Base-by-base conservation (phyloP, 1,140 invertebrate species). In the Drosophila santomea region DNA sequence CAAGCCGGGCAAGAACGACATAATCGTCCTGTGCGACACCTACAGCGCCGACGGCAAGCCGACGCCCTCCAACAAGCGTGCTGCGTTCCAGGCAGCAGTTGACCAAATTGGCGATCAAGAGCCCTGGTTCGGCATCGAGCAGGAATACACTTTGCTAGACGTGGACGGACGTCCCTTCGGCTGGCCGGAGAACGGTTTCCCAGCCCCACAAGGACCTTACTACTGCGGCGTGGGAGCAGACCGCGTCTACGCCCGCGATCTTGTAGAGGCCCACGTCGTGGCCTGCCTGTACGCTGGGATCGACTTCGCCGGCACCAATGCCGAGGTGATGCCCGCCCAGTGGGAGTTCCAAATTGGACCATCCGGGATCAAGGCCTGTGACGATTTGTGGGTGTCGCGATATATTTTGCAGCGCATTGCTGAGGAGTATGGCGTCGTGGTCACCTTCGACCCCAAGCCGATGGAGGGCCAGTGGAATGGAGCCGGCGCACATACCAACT, bases 211-310 rank as follows among this genome's bases (percentile, higher is more conserved):
- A 93, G 97, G 98, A 14, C 98, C 98, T 0, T 98, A 98, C 92
- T 99, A 94, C 74, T 99, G 98, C 84, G 98, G 97, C 43, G 98
- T 98, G 8, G 98, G 98, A 4, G 97, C 98, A 8, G 96, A 98
- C 90, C 97, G 97, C 12, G 97, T 98, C 0, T 97, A 97, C 72
- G 98, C 97, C 0, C 94, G 98, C 23, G 98, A 99, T 93, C 96
- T 99, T 58, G 96, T 98, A 0, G 97, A 98, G 92, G 96, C 97
- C 25, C 97, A 98, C 88, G 94, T 94, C 63, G 93, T 95, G 73
- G 95, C 95, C 76, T 97, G 97, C 85, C 93, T 99, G 0, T 98
- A 98, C 88, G 97, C 98, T 67, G 98, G 98, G 28, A 95, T 99
- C 44, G 96, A 97, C 41, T 97, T 99, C 73, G 94, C 95, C 43